phyloP scores from a whole-genome alignment of 2,113 vertebrate genomes.

The Suncus etruscus region DNA sequence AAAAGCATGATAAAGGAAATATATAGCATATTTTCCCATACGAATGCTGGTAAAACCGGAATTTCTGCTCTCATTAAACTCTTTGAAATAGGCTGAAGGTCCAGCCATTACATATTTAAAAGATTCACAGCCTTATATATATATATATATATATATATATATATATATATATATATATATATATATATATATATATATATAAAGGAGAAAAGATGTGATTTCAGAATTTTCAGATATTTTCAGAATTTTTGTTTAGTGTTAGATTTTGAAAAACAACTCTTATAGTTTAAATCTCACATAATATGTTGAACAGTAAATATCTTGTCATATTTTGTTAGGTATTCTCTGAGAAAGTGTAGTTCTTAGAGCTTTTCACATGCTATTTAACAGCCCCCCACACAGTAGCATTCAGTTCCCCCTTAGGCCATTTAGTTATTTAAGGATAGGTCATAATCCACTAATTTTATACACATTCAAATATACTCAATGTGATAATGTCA shows the following conservation, averaged over 20 bases:
- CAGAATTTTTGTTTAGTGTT: not conserved
- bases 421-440: not conserved
- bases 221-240: constrained; percentile 28
- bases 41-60: constrained; percentile 37
- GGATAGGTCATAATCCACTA: not conserved
- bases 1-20: constrained; percentile 15
- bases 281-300: not conserved
- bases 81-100: constrained; percentile 2
- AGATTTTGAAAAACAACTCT: not conserved
- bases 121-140: not conserved
- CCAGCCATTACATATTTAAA: not conserved
- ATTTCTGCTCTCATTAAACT: constrained; percentile 14
- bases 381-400: not conserved
- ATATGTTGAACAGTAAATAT: constrained; percentile 1
- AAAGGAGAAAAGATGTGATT: not conserved
- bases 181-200: too few species aligned
- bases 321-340: constrained; percentile 8
- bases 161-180: too few species aligned
- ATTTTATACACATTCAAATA: not conserved
- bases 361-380: not conserved
- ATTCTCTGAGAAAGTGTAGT: not conserved
- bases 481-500: not conserved
- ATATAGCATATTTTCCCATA: not conserved
- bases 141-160: too few species aligned
- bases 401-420: not conserved